Evolutionary conservation across 2,888 invertebrate species (phyloP), one percentile per base, ranked within the genome.

Genomic region (Euproctis similis): DNA sequence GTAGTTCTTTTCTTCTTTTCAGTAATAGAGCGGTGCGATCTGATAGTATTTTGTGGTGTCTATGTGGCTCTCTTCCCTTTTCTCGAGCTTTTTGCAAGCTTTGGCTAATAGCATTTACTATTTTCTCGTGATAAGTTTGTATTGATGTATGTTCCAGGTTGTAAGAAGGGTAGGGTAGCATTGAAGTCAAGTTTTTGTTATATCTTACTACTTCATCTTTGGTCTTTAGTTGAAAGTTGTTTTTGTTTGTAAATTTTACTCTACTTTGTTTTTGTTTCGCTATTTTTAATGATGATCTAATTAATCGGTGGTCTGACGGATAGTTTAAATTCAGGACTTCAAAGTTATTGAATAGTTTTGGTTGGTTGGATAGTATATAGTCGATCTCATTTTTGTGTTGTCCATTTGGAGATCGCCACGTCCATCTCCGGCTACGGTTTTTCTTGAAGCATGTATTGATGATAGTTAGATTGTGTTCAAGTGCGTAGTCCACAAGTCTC

Each of bases 221-320:
- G 24, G 2, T 25, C 9, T 16, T 25, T 4, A 26, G 26, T 26
- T 26, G 10, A 8, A 4, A 4, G n/a, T n/a, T n/a, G 9, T 26
- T 2, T 3, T 9, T 26, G 18, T 26, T 26, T 26, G 10, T 10
- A 10, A 20, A 20, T 20, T 20, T 20, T 2, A 9, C 10, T 20
- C 20, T 20, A 9, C 20, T 20, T 20, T 3, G 8, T 3, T 20
- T 20, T 9, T 9, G 3, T 3, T 10, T 10, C 2, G 9, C 3
- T 5, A 20, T 2, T 10, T 20, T 20, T 12, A 30, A 13, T 32
- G 30, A 32, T 34, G 36, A 30, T 43, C 40, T 40, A 20, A 43
- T 28, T 31, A 30, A 4, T 27, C 34, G 31, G 24, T 43, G 40
- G 26, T 40, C 36, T 8, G 32, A 40, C 8, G 36, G 28, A 18